phyloP scores from a whole-genome alignment of 2,113 vertebrate genomes.

The Fregetta grallaria region DNA sequence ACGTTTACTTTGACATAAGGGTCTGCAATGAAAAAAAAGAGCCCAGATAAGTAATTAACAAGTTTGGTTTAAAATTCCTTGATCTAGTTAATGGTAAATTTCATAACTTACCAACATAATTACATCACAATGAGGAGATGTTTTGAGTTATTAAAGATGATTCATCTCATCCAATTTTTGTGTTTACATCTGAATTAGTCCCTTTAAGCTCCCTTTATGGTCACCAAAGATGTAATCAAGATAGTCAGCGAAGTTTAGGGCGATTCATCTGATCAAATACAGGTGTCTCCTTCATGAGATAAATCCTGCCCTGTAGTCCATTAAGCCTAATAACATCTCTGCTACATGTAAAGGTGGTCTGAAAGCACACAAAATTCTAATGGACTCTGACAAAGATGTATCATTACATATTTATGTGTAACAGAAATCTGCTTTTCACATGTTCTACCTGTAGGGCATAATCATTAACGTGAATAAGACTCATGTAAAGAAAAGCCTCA shows the following conservation, averaged over 20 bases:
- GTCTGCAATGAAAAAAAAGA: conserved; percentile 75
- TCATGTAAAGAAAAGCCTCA: background rate
- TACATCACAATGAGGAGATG: background rate
- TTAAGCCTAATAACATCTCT: background rate
- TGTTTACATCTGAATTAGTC: background rate
- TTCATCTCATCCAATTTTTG: background rate
- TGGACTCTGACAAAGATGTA: background rate
- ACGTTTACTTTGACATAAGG: conserved; percentile 98
- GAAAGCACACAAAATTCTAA: background rate
- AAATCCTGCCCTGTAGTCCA: background rate
- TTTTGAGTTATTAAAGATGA: background rate
- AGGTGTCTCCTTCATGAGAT: background rate
- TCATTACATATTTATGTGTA: background rate
- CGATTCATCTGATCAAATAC: background rate
- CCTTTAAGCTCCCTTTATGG: background rate
- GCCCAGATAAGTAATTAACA: background rate
- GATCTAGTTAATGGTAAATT: background rate
- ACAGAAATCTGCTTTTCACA: background rate
- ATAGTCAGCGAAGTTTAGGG: background rate
- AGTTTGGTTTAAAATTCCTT: background rate
- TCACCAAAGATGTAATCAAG: background rate
- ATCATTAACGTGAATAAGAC: background rate
- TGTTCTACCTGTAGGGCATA: background rate
- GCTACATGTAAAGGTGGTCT: background rate
- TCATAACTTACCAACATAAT: background rate